Conservation (phyloP, 2,888 invertebrate species). For the Spilarctia lutea region DNA sequence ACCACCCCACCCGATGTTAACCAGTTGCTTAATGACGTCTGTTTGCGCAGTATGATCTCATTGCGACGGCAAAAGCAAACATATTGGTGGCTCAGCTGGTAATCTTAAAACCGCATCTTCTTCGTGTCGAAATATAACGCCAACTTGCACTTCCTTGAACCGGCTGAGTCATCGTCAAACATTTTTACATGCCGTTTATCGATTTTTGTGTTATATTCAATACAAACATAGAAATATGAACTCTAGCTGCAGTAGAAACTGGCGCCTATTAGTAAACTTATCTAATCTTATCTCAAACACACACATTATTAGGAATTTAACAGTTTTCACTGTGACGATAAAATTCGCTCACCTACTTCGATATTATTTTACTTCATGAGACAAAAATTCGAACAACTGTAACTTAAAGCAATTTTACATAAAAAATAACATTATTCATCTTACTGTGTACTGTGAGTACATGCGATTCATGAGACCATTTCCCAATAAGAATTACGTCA, state of each 20-base stretch:
- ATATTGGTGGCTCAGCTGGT: not conserved
- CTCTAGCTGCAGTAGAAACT: constrained; percentile 5
- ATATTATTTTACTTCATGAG: not conserved
- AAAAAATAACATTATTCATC: not conserved
- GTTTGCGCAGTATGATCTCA: not conserved
- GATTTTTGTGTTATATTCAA: constrained; percentile 10
- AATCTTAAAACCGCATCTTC: constrained; percentile 4
- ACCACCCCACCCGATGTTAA: not conserved
- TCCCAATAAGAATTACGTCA: not conserved
- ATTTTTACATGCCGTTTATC: constrained; percentile 18
- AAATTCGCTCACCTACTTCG: not conserved
- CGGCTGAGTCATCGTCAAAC: constrained; percentile 36
- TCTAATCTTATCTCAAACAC: constrained; percentile 39
- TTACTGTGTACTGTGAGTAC: not conserved
- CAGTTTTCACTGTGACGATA: constrained; percentile 12
- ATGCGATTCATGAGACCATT: not conserved
- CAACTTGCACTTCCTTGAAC: constrained; percentile 55
- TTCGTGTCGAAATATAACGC: constrained; percentile 21
- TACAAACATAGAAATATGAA: not conserved
- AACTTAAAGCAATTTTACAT: not conserved
- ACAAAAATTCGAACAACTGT: not conserved
- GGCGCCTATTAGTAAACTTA: constrained; percentile 18
- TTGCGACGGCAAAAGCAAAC: not conserved
- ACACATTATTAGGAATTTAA: not conserved
- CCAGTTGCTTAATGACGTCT: not conserved